phyloP scores from a whole-genome alignment of 2,888 invertebrate species.

The Chamaedrilus cognettii region DNA sequence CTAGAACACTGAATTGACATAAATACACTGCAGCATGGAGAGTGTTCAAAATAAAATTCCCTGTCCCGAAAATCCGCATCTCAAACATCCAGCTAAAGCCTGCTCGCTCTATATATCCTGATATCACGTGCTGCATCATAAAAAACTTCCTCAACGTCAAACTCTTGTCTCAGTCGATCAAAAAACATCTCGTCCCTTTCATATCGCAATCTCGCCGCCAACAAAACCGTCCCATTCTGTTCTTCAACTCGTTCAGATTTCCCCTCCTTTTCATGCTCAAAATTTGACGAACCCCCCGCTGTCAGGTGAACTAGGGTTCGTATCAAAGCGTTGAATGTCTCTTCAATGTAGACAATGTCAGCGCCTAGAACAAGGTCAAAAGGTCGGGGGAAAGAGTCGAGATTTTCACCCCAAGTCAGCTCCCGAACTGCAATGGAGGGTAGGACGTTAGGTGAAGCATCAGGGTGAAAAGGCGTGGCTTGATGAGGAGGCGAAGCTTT shows the following conservation, averaged over 20 bases:
- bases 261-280: constrained; percentile 43
- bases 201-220: constrained; percentile 54
- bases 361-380: constrained; percentile 56
- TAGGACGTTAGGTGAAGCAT: not conserved
- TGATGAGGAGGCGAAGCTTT: not conserved
- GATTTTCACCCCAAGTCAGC: constrained; percentile 51
- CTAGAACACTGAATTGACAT: too few species aligned
- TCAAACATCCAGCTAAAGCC: too few species aligned
- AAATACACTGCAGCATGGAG: too few species aligned
- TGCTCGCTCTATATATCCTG: constrained; percentile 38
- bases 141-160: constrained; percentile 42
- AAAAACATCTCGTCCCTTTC: constrained; percentile 50
- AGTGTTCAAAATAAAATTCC: too few species aligned
- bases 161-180: constrained; percentile 41
- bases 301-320: constrained; percentile 14
- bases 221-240: constrained; percentile 40
- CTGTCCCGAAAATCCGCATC: too few species aligned
- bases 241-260: constrained; percentile 41
- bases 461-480: not conserved
- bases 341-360: constrained; percentile 58
- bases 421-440: constrained; percentile 41
- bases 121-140: constrained; percentile 47
- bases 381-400: constrained; percentile 29
- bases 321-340: constrained; percentile 49
- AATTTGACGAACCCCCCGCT: not conserved